A percentile compares a stretch with the other conserved stretches of the same genome.
Evolutionary conservation across 1,140 invertebrate genomes (phyloP).

Genomic region (Orussus abietinus): DNA sequence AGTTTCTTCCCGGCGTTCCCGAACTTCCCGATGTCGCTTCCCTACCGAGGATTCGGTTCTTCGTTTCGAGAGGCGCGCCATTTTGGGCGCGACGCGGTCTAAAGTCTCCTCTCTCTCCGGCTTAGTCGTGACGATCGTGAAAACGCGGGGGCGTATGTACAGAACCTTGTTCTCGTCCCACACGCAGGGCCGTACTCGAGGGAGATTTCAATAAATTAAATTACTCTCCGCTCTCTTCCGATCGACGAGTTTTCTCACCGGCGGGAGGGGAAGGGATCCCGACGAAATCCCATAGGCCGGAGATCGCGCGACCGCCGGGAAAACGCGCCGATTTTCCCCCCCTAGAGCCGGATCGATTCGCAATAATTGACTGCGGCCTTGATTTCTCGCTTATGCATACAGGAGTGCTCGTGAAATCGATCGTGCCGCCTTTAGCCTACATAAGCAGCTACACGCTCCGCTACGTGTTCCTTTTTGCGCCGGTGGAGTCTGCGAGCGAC

Average conservation of each 20-base stretch:
- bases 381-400: no score
- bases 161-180: conserved; percentile 46
- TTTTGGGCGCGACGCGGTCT: conserved; percentile 44
- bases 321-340: no score
- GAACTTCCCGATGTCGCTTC: conserved; percentile 12
- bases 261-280: conserved; percentile 12
- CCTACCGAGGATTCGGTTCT: conserved; percentile 22
- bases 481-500: no score
- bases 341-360: no score
- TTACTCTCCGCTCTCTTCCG: conserved; percentile 11
- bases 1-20: no score
- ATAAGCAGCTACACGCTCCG: no score
- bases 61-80: conserved; percentile 32
- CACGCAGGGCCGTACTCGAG: conserved; percentile 38
- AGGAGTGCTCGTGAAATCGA: no score
- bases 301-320: no score
- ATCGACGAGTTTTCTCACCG: conserved; percentile 17
- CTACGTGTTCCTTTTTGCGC: no score
- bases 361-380: no score
- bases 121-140: conserved; percentile 20
- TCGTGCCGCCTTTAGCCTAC: no score
- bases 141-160: conserved; percentile 41
- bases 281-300: background rate
- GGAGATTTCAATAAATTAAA: conserved; percentile 26
- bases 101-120: conserved; percentile 36